Percentiles rank a stretch among this genome's conserved stretches.
phyloP scores from a whole-genome alignment of 2,888 invertebrate species.

The Crematogaster levior region DNA sequence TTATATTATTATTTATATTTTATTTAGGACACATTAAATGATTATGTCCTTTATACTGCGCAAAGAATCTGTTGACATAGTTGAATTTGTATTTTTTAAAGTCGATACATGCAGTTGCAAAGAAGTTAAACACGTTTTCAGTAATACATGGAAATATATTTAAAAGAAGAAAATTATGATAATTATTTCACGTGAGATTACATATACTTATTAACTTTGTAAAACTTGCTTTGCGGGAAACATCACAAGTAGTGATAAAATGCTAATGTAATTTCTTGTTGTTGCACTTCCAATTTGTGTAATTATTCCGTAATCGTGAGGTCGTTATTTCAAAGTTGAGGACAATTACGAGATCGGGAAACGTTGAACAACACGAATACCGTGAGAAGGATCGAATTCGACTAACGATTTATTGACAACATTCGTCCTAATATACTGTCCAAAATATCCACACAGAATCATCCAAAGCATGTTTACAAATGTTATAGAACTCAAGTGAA shows the following conservation, averaged over 20 bases:
- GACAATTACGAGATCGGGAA: not conserved
- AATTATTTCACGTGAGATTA: not conserved
- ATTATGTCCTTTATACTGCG: not conserved
- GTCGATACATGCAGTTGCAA: not conserved
- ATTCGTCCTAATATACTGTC: not conserved
- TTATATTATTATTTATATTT: too few relatives aligned
- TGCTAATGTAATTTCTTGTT: not conserved
- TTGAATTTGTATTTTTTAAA: not conserved
- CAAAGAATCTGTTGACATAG: not conserved
- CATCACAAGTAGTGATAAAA: not conserved
- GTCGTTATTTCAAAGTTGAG: not conserved
- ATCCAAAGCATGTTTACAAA: not conserved
- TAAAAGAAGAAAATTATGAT: not conserved
- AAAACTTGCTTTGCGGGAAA: not conserved
- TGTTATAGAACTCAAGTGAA: not conserved
- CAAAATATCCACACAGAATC: not conserved
- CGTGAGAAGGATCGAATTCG: not conserved
- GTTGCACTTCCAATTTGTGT: not conserved
- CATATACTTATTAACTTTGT: too few relatives aligned
- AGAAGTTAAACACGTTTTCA: not conserved
- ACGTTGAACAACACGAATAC: not conserved
- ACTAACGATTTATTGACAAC: constrained; percentile 1
- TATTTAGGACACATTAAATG: not conserved
- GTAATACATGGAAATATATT: not conserved
- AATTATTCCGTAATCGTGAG: not conserved